Evolutionary conservation across 2,113 vertebrate species (phyloP).

Genomic region (Monopterus albus): DNA sequence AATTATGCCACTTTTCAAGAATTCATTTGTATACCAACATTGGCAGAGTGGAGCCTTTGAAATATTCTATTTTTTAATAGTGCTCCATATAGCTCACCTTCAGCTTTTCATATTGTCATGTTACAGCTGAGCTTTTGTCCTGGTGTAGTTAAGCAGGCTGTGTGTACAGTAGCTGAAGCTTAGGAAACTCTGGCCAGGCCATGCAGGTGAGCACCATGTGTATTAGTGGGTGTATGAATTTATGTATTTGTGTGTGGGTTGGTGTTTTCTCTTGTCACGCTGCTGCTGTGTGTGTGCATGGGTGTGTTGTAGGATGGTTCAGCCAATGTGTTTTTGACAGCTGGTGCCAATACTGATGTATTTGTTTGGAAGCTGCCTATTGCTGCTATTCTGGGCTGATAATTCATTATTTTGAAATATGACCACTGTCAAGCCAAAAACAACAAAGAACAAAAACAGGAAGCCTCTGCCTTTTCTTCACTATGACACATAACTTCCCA

Average conservation of each 20-base stretch:
- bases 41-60: neutral
- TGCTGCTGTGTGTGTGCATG: neutral
- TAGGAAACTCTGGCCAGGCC: slow-evolving; percentile 14
- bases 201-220: slow-evolving; percentile 9
- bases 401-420: slow-evolving; percentile 53
- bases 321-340: slow-evolving; percentile 39
- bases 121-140: neutral
- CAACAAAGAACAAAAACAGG: slow-evolving; percentile 17
- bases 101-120: too few relatives aligned
- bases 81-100: neutral
- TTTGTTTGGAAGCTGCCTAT: slow-evolving; percentile 35
- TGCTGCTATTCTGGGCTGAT: slow-evolving; percentile 31
- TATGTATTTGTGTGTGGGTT: neutral
- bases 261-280: neutral
- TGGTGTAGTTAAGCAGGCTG: neutral
- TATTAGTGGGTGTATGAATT: neutral
- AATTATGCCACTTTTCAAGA: neutral
- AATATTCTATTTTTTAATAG: neutral
- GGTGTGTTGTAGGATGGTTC: neutral
- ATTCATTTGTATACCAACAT: neutral
- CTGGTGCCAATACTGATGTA: slow-evolving; percentile 40
- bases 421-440: slow-evolving; percentile 28
- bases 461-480: neutral
- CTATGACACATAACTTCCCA: neutral
- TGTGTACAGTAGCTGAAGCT: slow-evolving; percentile 4